Base-by-base conservation (phyloP, 2,797 vertebrate species). In the Gallinago solitaria region DNA sequence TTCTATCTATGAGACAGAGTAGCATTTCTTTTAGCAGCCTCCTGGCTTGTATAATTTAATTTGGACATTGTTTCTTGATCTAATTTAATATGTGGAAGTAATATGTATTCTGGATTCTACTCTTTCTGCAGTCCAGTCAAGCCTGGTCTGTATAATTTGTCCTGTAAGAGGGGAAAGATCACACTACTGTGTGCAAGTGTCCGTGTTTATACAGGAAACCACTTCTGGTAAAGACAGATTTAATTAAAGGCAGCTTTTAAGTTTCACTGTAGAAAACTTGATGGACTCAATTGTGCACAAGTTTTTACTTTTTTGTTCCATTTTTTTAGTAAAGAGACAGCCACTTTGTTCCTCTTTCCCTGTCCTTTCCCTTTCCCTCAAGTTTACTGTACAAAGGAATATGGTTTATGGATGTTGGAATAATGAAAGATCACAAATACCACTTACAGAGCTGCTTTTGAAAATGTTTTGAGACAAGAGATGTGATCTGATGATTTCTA, bases 201-300 rank as follows among this genome's bases (percentile, higher is more conserved):
- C 12, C 9, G 1, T 0, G 0, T 54, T n/a, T 45, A 19, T 53
- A 30, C 6, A 24, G n/a, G 6, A 50, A 71, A 57, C 9, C 33
- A 12, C 28, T 68, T 56, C n/a, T 56, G 20, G 41, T 32, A 51
- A 74, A 83, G 54, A 56, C 14, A 50, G 23, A 43, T 25, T n/a
- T 51, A 50, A 41, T 69, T 47, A 54, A 65, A 70, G 47, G 24
- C 35, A 37, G 9, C 24, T 80, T 21, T 5, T 24, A 4, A 18
- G 21, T 69, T 35, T 64, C 67, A 39, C 9, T 24, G 35, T 61
- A 80, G 82, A 68, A 81, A 69, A 39, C 21, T 28, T 33, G 30
- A 24, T 50, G 27, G 51, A 53, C 39, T 69, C 53, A 61, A 45
- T 67, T 35, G 24, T 73, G 21, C 28, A 33, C 2, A 13, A 32